Evolutionary conservation across 2,888 invertebrate species (phyloP).

Genomic region (Troilus luridus): DNA sequence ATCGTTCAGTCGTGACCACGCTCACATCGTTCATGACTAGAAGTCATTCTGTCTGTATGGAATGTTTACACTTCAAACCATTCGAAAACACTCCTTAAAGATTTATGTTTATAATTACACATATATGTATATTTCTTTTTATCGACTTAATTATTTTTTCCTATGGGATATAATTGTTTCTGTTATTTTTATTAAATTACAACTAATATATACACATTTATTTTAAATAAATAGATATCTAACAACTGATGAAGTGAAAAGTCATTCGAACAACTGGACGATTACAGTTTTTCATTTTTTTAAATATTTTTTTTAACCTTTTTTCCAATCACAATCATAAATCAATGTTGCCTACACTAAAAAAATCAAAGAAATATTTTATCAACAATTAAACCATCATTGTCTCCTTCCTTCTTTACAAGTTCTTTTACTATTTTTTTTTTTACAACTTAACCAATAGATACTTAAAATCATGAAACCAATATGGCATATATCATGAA

Average conservation of each 20-base stretch:
- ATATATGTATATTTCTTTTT: slow-evolving; percentile 34
- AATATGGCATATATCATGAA: slow-evolving; percentile 44
- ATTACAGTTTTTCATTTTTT: slow-evolving; percentile 8
- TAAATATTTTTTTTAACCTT: neutral
- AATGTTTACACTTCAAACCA: slow-evolving; percentile 37
- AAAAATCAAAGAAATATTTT: neutral
- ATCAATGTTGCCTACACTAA: slow-evolving; percentile 1
- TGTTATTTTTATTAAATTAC: neutral
- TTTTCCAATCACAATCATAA: slow-evolving; percentile 30
- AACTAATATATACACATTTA: slow-evolving; percentile 42
- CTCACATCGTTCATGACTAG: slow-evolving; percentile 52
- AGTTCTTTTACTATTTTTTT: neutral
- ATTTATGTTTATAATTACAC: slow-evolving; percentile 1
- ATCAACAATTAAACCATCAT: slow-evolving; percentile 3
- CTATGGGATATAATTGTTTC: slow-evolving; percentile 32
- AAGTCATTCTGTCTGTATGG: slow-evolving; percentile 52
- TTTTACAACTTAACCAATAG: slow-evolving; percentile 25
- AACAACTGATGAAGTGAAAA: slow-evolving; percentile 43
- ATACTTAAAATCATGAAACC: slow-evolving; percentile 32
- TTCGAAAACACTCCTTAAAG: slow-evolving; percentile 40
- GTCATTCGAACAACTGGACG: slow-evolving; percentile 36
- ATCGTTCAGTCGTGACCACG: slow-evolving; percentile 50
- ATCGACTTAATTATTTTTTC: neutral
- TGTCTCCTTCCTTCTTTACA: slow-evolving; percentile 21
- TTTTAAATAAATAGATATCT: slow-evolving; percentile 17